Evolutionary conservation across 2,797 vertebrate genomes (phyloP).

Genomic region (Salarias fasciatus): DNA sequence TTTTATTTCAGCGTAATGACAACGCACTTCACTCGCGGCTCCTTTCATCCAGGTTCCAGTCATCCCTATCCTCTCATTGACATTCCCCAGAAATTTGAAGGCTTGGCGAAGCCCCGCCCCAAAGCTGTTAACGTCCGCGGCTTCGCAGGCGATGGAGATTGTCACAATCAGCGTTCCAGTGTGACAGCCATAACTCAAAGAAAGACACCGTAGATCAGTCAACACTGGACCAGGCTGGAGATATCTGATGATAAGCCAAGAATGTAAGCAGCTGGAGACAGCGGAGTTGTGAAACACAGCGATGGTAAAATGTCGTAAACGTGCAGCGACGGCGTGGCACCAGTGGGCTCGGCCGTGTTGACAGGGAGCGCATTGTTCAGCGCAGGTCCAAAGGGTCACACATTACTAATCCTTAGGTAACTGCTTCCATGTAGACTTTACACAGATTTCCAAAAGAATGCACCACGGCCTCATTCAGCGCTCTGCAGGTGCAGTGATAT

Average conservation of each 20-base stretch:
- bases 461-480: conserved; percentile 1
- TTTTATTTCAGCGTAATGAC: conserved; percentile 37
- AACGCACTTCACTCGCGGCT: conserved; percentile 16
- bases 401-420: no score
- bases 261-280: conserved; percentile 31
- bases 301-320: conserved; percentile 4
- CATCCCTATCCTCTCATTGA: conserved; percentile 24
- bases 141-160: conserved; percentile 20
- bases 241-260: conserved; percentile 16
- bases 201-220: conserved; percentile 29
- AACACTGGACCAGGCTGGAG: conserved; percentile 35
- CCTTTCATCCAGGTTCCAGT: conserved; percentile 56
- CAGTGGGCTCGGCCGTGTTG: conserved; percentile 38
- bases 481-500: conserved; percentile 37
- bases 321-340: not conserved
- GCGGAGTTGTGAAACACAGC: conserved; percentile 32
- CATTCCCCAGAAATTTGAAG: conserved; percentile 28
- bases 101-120: conserved; percentile 26
- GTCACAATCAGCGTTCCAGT: conserved; percentile 21
- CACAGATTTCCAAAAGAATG: not conserved
- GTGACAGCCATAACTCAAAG: conserved; percentile 22
- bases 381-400: not conserved
- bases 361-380: conserved; percentile 15
- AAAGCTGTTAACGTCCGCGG: conserved; percentile 39
- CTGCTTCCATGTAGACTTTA: no score